phyloP scores from a whole-genome alignment of 2,888 invertebrate species.

The Nemoura dubitans region DNA sequence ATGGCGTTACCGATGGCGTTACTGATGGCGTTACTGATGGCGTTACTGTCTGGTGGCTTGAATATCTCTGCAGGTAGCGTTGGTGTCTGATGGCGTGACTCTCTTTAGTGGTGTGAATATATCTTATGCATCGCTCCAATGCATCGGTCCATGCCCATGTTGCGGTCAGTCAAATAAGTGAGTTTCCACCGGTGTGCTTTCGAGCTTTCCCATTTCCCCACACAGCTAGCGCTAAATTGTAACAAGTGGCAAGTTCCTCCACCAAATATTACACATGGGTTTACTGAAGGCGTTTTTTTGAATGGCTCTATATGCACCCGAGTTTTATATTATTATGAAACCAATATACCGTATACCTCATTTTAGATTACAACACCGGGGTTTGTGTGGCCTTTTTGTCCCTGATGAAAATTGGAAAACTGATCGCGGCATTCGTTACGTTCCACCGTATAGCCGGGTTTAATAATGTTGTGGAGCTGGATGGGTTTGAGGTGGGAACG shows the following conservation, averaged over 20 bases:
- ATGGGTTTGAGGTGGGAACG: not conserved
- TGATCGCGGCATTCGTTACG: not conserved
- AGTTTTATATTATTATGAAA: not conserved
- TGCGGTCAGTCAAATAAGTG: too few species aligned
- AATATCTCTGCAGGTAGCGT: too few species aligned
- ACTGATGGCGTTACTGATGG: too few species aligned
- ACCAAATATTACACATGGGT: not conserved
- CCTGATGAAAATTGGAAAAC: not conserved
- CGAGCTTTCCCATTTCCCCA: not conserved
- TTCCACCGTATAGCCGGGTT: not conserved
- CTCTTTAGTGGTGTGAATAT: too few species aligned
- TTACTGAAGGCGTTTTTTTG: not conserved
- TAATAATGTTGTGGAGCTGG: not conserved
- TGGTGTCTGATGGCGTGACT: too few species aligned
- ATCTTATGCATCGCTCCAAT: too few species aligned
- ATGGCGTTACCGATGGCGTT: too few species aligned
- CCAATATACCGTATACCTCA: not conserved
- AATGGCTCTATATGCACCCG: not conserved
- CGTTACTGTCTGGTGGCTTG: too few species aligned
- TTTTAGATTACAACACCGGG: not conserved
- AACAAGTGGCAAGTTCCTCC: too few species aligned
- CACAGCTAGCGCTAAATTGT: not conserved
- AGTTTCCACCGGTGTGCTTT: not conserved
- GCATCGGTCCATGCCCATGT: too few species aligned
- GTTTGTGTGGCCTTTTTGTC: not conserved